These are phyloP conservation scores for Morus bassanus DNA, from an alignment of 2,797 vertebrate genomes.

Conservation along the genomic window DNA sequence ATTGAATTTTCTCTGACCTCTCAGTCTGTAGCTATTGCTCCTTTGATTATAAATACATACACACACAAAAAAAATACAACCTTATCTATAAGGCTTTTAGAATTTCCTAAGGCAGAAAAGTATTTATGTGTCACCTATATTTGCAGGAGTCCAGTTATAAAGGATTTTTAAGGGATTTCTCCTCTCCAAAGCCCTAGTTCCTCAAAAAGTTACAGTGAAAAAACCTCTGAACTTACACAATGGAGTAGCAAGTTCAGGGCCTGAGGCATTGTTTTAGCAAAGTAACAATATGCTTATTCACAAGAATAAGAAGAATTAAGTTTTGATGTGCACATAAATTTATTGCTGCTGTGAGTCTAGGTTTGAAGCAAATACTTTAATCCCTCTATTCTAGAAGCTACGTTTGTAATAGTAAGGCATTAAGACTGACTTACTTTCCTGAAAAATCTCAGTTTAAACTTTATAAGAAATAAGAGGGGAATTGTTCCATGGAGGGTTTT, in stretches of 20 bases:
- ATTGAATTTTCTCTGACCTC: not conserved
- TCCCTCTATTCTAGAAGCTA: not conserved
- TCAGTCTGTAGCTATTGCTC: not conserved
- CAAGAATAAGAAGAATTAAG: not conserved
- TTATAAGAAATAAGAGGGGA: not conserved
- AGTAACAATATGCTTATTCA: not conserved
- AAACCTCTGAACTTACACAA: not conserved
- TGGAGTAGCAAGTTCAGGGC: not conserved
- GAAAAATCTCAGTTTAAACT: not conserved
- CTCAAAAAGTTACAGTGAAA: not conserved
- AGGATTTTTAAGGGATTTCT: not conserved
- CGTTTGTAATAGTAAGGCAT: not conserved
- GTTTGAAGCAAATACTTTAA: constrained; percentile 13
- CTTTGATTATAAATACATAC: not conserved
- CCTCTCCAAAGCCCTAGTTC: not conserved
- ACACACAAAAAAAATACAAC: not conserved
- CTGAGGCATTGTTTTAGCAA: not conserved
- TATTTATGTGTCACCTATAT: not conserved
- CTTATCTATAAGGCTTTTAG: not conserved
- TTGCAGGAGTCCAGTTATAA: not conserved
- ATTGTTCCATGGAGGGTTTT: not conserved
- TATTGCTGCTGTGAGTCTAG: not conserved
- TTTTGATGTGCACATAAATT: not conserved
- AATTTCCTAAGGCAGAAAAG: not conserved
- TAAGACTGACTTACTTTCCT: not conserved